A percentile compares a stretch with the other conserved stretches of the same genome.
These are phyloP conservation scores for Spialia ferax DNA, from an alignment of 2,888 invertebrate genomes.

Conservation along the genomic window DNA sequence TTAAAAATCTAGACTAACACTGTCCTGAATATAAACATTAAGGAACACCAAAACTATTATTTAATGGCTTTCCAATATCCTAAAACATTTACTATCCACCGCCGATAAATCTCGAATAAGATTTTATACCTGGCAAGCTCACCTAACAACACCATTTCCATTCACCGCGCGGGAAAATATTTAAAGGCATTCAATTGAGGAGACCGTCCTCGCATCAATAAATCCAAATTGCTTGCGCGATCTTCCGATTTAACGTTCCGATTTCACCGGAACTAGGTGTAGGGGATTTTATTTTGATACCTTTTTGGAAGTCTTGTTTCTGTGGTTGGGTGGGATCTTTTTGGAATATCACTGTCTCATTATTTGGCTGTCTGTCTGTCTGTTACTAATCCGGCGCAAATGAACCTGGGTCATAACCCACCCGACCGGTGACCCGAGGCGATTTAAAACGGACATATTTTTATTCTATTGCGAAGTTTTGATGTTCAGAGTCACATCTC, in stretches of 20 bases:
- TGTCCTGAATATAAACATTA: not conserved
- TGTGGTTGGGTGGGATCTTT: not conserved
- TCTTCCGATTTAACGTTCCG: constrained; percentile 38
- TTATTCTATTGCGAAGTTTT: too few species aligned
- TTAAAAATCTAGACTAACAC: not conserved
- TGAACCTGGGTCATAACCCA: too few species aligned
- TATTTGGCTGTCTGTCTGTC: too few species aligned
- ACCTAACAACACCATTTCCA: constrained; percentile 34
- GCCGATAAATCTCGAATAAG: constrained; percentile 23
- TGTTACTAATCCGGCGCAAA: too few species aligned
- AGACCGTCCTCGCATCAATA: constrained; percentile 39
- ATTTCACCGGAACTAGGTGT: constrained; percentile 35
- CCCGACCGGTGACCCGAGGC: too few species aligned
- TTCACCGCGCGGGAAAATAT: constrained; percentile 35
- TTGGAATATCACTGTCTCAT: not conserved
- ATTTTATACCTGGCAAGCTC: constrained; percentile 13
- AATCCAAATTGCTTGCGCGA: constrained; percentile 38
- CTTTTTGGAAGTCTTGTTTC: constrained; percentile 2
- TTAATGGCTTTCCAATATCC: constrained; percentile 3
- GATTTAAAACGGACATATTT: too few species aligned
- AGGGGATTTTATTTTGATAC: constrained; percentile 38
- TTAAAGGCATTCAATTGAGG: constrained; percentile 40
- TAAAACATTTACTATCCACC: constrained; percentile 6
- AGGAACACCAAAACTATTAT: not conserved
- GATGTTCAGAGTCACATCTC: too few species aligned